Base-by-base conservation (phyloP, 1,140 invertebrate species). In the Drosophila ercepeae region DNA sequence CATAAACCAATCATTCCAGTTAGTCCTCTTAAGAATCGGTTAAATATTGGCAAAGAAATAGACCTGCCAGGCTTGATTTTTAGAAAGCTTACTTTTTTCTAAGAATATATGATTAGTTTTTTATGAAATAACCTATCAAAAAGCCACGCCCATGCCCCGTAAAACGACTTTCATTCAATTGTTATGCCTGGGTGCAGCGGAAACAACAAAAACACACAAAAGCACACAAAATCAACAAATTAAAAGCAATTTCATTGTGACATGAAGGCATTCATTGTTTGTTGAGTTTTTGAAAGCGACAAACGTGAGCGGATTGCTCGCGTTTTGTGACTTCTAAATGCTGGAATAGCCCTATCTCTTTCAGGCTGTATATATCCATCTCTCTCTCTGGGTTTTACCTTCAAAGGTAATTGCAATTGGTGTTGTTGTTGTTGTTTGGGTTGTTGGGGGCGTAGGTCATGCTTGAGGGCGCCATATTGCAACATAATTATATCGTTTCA, bases 401-500 rank as follows among this genome's bases (percentile, higher is more conserved):
- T 21, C 13, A 2, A 29, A 7, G 60, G 60, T 67, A 67, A 67
- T 68, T 63, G 45, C 19, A 50, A 36, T 50, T 54, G 60, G 49
- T 74, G 69, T 52, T 71, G 36, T 78, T 71, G 58, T 64, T 60
- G 39, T 53, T 48, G 61, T n/a, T n/a, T n/a, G n/a, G n/a, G n/a
- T 50, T 25, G 67, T 23, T 50, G 76, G 78, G 76, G 79, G 76
- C 79, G 72, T 64, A 86, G 79, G 79, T 84, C 79, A 84, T 76
- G 79, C 79, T 79, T 76, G 81, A 81, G 79, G 81, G 81, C 79
- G 51, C 75, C 79, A 84, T 84, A 69, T 86, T 84, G 79, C 79
- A 84, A 76, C 81, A 84, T 86, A 86, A 84, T 86, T 86, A 84
- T 73, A 84, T 79, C 82, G 79, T 76, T 84, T 81, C 76, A 84